Evolutionary conservation across 2,888 invertebrate species (phyloP).

Genomic region (Dolomedes plantarius): DNA sequence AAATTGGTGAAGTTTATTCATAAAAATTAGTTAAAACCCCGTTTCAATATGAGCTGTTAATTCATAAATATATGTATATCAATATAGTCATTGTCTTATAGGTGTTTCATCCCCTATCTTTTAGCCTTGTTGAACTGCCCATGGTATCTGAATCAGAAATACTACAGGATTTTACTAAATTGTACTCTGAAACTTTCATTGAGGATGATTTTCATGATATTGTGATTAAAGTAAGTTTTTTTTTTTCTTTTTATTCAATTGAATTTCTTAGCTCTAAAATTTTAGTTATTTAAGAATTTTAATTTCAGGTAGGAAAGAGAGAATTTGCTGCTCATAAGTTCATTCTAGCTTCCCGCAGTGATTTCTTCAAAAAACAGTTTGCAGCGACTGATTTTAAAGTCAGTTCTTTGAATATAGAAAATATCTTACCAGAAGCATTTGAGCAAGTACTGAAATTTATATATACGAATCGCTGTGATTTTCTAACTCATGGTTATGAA

Average conservation of each 20-base stretch:
- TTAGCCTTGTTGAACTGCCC: constrained; percentile 77
- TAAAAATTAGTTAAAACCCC: too few species aligned
- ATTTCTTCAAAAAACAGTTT: constrained; percentile 81
- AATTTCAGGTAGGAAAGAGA: constrained; percentile 80
- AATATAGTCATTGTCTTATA: too few species aligned
- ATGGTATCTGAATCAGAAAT: constrained; percentile 76
- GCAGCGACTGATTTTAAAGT: constrained; percentile 69
- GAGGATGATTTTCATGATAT: constrained; percentile 86
- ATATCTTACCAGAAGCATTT: constrained; percentile 83
- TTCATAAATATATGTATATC: too few species aligned
- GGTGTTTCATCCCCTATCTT: constrained; percentile 46
- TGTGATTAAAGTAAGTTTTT: constrained; percentile 79
- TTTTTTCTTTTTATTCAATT: neutral
- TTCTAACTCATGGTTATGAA: constrained; percentile 79
- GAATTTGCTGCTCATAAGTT: constrained; percentile 85
- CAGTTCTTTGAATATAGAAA: constrained; percentile 79
- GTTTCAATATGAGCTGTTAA: too few species aligned
- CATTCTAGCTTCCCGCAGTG: constrained; percentile 83
- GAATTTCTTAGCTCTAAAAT: neutral
- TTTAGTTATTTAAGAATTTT: neutral
- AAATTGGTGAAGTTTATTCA: too few species aligned
- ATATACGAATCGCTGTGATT: constrained; percentile 84
- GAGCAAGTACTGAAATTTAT: constrained; percentile 83
- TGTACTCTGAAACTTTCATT: constrained; percentile 82
- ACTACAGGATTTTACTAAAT: constrained; percentile 80